Conservation (phyloP, 1,140 invertebrate genomes). For the Drosophila jambulina region DNA sequence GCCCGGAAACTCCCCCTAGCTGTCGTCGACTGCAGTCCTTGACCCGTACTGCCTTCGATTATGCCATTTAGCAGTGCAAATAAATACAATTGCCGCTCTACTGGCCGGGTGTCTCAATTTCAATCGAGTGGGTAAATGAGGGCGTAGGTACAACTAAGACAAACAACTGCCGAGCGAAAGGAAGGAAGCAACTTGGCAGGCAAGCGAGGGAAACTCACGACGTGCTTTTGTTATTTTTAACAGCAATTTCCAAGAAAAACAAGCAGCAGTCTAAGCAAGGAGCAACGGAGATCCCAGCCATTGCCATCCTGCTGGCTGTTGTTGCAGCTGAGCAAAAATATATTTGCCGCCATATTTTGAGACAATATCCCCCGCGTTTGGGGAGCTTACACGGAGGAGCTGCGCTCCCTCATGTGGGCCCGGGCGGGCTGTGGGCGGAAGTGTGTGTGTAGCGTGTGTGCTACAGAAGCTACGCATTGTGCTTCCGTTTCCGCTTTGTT, state of each 20-base stretch:
- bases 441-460: conserved; percentile 40
- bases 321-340: conserved; percentile 71
- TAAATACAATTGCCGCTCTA: conserved; percentile 73
- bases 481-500: conserved; percentile 83
- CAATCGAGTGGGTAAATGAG: conserved; percentile 48
- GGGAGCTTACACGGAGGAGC: conserved; percentile 51
- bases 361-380: conserved; percentile 71
- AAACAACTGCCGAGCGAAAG: conserved; percentile 54
- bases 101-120: conserved; percentile 69
- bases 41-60: conserved; percentile 65
- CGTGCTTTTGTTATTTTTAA: conserved; percentile 80
- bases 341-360: conserved; percentile 82
- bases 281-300: conserved; percentile 1
- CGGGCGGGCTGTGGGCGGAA: conserved; percentile 6
- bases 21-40: conserved; percentile 40
- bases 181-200: conserved; percentile 74
- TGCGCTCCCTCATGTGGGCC: conserved; percentile 34
- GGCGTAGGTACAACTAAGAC: conserved; percentile 58
- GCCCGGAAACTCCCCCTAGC: conserved; percentile 3
- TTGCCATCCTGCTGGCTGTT: conserved; percentile 27
- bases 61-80: conserved; percentile 78
- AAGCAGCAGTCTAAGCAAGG: conserved; percentile 55
- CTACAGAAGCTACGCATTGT: conserved; percentile 72
- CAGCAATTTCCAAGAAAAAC: conserved; percentile 81
- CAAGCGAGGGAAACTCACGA: conserved; percentile 59